These are phyloP conservation scores for Palloptera scutellata DNA, from an alignment of 2,888 invertebrate genomes.

Conservation along the genomic window DNA sequence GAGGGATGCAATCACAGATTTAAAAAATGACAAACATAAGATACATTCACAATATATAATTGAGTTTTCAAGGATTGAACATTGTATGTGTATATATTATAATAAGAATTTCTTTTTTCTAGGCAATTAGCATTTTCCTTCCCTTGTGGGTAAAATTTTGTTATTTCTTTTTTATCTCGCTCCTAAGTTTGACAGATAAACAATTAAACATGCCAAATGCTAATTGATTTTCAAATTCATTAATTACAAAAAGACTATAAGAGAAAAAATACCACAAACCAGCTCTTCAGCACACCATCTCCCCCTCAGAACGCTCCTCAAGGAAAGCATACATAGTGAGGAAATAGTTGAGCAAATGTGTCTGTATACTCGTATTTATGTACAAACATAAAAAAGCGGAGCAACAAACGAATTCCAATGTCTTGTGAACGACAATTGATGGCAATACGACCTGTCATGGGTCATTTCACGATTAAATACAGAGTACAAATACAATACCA, in stretches of 20 bases:
- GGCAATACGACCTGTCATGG: conserved; percentile 59
- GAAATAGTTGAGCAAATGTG: conserved; percentile 28
- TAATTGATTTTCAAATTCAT: conserved; percentile 62
- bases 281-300: not conserved
- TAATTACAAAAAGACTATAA: conserved; percentile 42
- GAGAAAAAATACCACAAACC: conserved; percentile 3
- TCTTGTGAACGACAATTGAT: conserved; percentile 63
- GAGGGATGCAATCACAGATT: no score
- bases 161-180: conserved; percentile 10
- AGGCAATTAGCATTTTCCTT: conserved; percentile 20
- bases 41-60: no score
- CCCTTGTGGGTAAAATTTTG: conserved; percentile 11
- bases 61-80: no score
- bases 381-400: conserved; percentile 17
- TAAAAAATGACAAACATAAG: no score
- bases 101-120: no score
- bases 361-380: conserved; percentile 1
- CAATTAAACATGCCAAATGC: conserved; percentile 58
- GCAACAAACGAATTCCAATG: conserved; percentile 50
- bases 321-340: conserved; percentile 6
- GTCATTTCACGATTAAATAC: conserved; percentile 50
- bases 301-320: no score
- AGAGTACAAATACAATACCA: conserved; percentile 17
- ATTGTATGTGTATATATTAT: no score
- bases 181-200: conserved; percentile 53